These are phyloP conservation scores for Antigone vipio DNA, from an alignment of 2,113 vertebrate genomes.

Conservation along the genomic window DNA sequence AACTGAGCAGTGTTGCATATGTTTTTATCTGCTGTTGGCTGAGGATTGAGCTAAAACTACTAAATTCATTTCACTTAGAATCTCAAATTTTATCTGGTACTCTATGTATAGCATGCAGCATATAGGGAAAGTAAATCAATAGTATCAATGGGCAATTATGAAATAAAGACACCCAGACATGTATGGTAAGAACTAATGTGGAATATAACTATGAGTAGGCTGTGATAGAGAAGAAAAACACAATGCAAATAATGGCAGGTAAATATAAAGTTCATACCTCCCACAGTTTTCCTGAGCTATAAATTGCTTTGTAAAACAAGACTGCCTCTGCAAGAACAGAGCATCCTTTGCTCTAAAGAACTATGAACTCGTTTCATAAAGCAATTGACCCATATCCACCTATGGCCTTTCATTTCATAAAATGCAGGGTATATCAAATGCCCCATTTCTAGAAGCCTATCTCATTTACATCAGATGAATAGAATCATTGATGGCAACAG, in stretches of 20 bases:
- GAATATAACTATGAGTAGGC: background rate
- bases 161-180: background rate
- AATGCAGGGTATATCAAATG: background rate
- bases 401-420: background rate
- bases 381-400: background rate
- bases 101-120: background rate
- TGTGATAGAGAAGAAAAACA: background rate
- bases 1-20: constrained; percentile 60
- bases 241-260: background rate
- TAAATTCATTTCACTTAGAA: constrained; percentile 13
- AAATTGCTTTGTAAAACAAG: background rate
- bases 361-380: background rate
- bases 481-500: background rate
- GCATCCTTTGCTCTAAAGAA: background rate
- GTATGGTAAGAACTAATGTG: background rate
- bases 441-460: background rate
- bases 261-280: background rate
- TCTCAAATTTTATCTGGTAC: constrained; percentile 2
- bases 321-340: background rate
- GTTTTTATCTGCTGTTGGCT: constrained; percentile 56
- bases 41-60: constrained; percentile 28
- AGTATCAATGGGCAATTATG: background rate
- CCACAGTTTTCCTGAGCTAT: background rate
- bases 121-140: background rate
- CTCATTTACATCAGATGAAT: background rate